These are phyloP conservation scores for Bufo gargarizans DNA, from an alignment of 2,113 vertebrate species.

Conservation along the genomic window DNA sequence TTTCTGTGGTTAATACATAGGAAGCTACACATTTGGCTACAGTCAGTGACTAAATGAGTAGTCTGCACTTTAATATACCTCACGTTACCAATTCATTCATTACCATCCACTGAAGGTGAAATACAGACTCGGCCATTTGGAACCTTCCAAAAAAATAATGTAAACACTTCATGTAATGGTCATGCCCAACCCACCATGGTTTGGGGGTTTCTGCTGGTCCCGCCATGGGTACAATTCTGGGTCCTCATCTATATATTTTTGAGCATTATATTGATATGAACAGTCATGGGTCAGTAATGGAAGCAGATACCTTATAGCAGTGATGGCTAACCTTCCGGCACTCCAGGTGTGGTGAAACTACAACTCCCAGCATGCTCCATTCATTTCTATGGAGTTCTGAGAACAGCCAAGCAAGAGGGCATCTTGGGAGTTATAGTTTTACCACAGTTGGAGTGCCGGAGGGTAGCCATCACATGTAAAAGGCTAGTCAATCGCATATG, in stretches of 20 bases:
- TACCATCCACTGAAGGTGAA: neutral
- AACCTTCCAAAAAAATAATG: neutral
- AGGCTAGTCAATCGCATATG: neutral
- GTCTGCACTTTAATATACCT: slow-evolving; percentile 2
- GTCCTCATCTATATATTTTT: neutral
- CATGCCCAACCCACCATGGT: neutral
- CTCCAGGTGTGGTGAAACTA: too few relatives aligned
- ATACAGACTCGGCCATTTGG: neutral
- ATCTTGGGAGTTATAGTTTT: too few relatives aligned
- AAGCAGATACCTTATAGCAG: neutral
- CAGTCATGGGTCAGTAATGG: neutral
- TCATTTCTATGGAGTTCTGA: too few relatives aligned
- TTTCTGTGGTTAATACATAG: neutral
- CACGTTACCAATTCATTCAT: neutral
- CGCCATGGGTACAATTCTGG: neutral
- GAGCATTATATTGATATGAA: too few relatives aligned
- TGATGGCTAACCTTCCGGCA: too few relatives aligned
- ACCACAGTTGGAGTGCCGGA: too few relatives aligned
- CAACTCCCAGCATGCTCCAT: too few relatives aligned
- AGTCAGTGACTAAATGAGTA: slow-evolving; percentile 4
- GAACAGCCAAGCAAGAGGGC: too few relatives aligned
- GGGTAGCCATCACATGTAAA: neutral
- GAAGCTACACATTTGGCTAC: neutral
- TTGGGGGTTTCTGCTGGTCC: neutral
- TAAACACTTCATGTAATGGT: neutral